A percentile compares a stretch with the other conserved stretches of the same genome.
Evolutionary conservation across 1,140 invertebrate species (phyloP).

Genomic region (Drosophila watanabei): DNA sequence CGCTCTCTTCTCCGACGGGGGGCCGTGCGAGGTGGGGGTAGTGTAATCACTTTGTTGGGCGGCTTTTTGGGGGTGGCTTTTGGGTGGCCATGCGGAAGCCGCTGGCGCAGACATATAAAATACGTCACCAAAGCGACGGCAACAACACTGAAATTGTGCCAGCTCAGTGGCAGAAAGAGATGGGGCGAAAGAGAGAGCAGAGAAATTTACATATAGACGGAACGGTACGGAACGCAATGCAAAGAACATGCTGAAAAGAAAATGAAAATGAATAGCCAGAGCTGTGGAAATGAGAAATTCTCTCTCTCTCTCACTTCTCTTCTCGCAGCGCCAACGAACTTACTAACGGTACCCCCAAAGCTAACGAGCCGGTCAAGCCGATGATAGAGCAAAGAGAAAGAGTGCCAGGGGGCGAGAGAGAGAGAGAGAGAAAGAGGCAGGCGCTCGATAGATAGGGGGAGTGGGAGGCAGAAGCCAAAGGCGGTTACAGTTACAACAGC

Average conservation of each 20-base stretch:
- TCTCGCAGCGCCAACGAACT: constrained; percentile 73
- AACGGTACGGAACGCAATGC: constrained; percentile 24
- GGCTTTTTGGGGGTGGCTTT: constrained; percentile 52
- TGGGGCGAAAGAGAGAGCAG: constrained; percentile 1
- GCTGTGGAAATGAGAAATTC: constrained; percentile 69
- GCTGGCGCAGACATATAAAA: constrained; percentile 57
- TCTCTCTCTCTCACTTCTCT: constrained; percentile 32
- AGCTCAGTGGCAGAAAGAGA: constrained; percentile 37
- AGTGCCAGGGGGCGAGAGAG: constrained; percentile 20
- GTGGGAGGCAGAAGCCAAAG: constrained; percentile 32
- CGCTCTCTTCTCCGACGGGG: background rate
- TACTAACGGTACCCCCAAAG: constrained; percentile 78
- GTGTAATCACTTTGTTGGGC: constrained; percentile 52
- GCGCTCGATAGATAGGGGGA: constrained; percentile 8
- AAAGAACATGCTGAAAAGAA: constrained; percentile 73
- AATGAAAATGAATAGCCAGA: constrained; percentile 81
- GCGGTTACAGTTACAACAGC: constrained; percentile 64
- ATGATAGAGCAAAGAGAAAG: constrained; percentile 33
- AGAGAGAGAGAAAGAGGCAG: background rate
- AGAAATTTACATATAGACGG: constrained; percentile 52
- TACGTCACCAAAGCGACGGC: constrained; percentile 62
- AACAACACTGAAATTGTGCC: constrained; percentile 61
- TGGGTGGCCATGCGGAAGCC: constrained; percentile 63
- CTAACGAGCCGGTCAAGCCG: constrained; percentile 77
- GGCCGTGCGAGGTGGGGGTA: background rate